These are phyloP conservation scores for Chaenogobius annularis DNA, from an alignment of 2,113 vertebrate genomes.

Conservation along the genomic window DNA sequence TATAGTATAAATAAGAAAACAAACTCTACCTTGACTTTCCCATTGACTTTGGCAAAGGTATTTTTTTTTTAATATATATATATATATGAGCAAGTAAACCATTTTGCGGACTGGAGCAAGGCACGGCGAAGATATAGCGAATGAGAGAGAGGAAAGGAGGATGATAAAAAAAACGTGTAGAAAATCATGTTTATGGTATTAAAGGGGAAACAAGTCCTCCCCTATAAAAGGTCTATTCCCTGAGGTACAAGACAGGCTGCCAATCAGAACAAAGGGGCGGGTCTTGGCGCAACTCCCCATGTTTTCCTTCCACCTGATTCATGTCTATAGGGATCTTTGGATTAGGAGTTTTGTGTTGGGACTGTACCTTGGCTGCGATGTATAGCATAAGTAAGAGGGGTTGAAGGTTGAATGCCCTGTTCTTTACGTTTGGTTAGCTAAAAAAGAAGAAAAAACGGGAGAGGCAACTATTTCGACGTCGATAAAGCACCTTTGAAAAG, in stretches of 20 bases:
- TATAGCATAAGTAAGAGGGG: background rate
- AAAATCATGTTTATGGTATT: constrained; percentile 36
- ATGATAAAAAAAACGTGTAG: background rate
- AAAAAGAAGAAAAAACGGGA: constrained; percentile 55
- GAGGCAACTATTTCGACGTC: constrained; percentile 59
- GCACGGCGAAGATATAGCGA: constrained; percentile 83
- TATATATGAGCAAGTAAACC: constrained; percentile 86
- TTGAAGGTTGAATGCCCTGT: constrained; percentile 56
- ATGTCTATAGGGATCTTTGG: constrained; percentile 69
- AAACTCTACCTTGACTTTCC: constrained; percentile 89
- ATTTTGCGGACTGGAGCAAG: constrained; percentile 85
- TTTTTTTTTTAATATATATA: constrained; percentile 48
- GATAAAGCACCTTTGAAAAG: constrained; percentile 72
- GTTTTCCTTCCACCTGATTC: constrained; percentile 19
- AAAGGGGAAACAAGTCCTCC: constrained; percentile 79
- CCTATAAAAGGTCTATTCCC: constrained; percentile 84
- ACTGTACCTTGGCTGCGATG: constrained; percentile 75
- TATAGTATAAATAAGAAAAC: constrained; percentile 99
- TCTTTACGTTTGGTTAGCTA: constrained; percentile 56
- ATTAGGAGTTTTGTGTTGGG: constrained; percentile 57
- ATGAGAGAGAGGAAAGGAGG: constrained; percentile 3
- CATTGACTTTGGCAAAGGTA: constrained; percentile 97
- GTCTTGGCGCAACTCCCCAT: constrained; percentile 17
- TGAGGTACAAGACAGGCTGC: constrained; percentile 88
- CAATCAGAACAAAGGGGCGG: constrained; percentile 58